Conservation (phyloP, 2,888 invertebrate species). For the Boloria euphrosyne region DNA sequence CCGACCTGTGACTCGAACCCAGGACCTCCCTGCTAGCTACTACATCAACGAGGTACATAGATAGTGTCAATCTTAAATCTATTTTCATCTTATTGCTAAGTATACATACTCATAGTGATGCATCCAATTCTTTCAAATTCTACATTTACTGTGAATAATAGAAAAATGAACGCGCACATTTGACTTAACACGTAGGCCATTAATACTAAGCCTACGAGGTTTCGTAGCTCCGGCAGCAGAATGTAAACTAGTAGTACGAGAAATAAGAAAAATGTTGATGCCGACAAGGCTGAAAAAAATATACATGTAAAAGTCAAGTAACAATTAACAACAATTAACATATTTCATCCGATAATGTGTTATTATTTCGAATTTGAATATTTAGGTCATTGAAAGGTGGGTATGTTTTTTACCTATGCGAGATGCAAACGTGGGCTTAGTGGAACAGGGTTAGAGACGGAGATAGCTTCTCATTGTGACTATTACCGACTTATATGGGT, state of each 20-base stretch:
- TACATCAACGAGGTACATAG: no score
- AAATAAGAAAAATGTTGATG: conserved; percentile 37
- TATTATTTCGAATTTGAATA: no score
- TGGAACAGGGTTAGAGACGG: no score
- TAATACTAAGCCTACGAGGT: conserved; percentile 87
- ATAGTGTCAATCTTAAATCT: not conserved
- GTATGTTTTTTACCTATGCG: no score
- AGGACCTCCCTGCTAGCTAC: no score
- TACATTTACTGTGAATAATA: conserved; percentile 77
- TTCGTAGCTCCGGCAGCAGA: conserved; percentile 53
- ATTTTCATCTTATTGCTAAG: conserved; percentile 63
- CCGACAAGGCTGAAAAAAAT: conserved; percentile 34
- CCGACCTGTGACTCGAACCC: no score
- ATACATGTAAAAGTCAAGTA: not conserved
- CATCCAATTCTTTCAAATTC: conserved; percentile 49
- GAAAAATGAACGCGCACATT: conserved; percentile 82
- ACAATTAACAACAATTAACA: no score
- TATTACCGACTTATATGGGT: no score
- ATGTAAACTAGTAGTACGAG: conserved; percentile 36
- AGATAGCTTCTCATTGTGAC: no score
- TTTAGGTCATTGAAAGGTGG: no score
- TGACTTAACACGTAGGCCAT: conserved; percentile 87
- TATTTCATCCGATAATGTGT: no score
- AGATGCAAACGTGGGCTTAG: no score
- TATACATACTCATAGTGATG: conserved; percentile 46